phyloP scores from a whole-genome alignment of 2,888 invertebrate genomes.

The Drosophila peninsularis region DNA sequence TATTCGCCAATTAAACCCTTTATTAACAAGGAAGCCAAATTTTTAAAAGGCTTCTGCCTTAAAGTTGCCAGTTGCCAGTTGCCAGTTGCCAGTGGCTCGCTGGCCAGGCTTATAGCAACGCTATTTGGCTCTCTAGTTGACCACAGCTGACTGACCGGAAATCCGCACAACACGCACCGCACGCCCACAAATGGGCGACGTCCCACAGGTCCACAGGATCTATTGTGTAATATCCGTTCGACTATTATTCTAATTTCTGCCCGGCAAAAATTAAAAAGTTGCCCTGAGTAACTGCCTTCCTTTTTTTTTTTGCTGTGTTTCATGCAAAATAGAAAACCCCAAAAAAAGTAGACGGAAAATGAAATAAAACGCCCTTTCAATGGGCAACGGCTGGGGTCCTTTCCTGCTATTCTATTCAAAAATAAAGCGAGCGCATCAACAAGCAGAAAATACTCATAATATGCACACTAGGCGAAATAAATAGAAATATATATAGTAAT shows the following conservation, averaged over 20 bases:
- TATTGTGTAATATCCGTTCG: slow-evolving; percentile 72
- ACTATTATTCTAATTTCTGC: slow-evolving; percentile 78
- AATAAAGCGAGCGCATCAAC: slow-evolving; percentile 75
- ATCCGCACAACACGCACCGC: slow-evolving; percentile 54
- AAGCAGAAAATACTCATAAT: slow-evolving; percentile 59
- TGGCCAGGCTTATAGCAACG: slow-evolving; percentile 28
- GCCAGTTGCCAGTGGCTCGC: background rate
- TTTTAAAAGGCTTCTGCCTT: too few species aligned
- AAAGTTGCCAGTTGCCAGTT: too few species aligned
- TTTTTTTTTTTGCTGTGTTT: slow-evolving; percentile 44
- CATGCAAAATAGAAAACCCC: slow-evolving; percentile 64
- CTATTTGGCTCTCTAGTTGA: slow-evolving; percentile 25
- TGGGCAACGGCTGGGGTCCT: slow-evolving; percentile 48
- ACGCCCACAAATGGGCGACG: slow-evolving; percentile 20
- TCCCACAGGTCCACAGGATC: slow-evolving; percentile 24
- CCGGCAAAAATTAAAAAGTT: slow-evolving; percentile 74
- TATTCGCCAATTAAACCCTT: background rate
- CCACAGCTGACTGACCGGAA: slow-evolving; percentile 60
- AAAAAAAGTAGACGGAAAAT: slow-evolving; percentile 4
- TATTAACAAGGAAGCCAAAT: background rate
- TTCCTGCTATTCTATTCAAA: slow-evolving; percentile 65
- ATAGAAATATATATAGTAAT: slow-evolving; percentile 13
- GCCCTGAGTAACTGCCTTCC: slow-evolving; percentile 30
- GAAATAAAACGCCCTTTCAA: slow-evolving; percentile 58
- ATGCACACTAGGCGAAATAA: slow-evolving; percentile 51